Evolutionary conservation across 2,797 vertebrate species (phyloP).

Genomic region (Cuculus canorus): DNA sequence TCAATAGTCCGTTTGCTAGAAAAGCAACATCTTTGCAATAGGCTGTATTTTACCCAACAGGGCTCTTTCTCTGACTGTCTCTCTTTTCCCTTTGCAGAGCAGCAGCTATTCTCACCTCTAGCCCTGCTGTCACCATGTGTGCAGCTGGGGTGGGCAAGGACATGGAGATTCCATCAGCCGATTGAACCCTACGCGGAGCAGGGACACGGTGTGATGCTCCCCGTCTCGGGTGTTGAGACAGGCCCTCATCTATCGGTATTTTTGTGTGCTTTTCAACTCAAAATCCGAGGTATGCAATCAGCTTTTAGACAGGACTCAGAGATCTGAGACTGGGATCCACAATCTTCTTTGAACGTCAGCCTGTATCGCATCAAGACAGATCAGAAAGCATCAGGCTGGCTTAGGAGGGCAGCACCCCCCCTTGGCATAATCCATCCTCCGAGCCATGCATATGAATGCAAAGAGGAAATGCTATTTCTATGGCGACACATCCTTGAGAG

Average conservation of each 20-base stretch:
- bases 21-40: not conserved
- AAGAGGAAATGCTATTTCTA: not conserved
- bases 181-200: not conserved
- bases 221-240: not conserved
- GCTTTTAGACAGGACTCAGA: not conserved
- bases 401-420: not conserved
- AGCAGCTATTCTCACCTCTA: not conserved
- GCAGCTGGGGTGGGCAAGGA: not conserved
- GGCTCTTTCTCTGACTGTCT: not conserved
- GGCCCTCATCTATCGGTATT: not conserved
- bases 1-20: not conserved
- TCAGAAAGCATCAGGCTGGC: not conserved
- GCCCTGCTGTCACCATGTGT: accelerated
- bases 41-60: too few relatives aligned
- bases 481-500: conserved; percentile 17
- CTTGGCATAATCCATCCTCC: not conserved
- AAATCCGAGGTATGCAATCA: not conserved
- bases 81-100: not conserved
- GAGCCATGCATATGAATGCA: not conserved
- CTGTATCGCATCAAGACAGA: not conserved
- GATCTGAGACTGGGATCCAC: not conserved
- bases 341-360: not conserved
- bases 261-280: not conserved
- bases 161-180: accelerated
- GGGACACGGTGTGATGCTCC: not conserved